Percentiles rank a stretch among this genome's conserved stretches.
Conservation (phyloP, 2,113 vertebrate genomes). For the Pachypanchax playfairii region DNA sequence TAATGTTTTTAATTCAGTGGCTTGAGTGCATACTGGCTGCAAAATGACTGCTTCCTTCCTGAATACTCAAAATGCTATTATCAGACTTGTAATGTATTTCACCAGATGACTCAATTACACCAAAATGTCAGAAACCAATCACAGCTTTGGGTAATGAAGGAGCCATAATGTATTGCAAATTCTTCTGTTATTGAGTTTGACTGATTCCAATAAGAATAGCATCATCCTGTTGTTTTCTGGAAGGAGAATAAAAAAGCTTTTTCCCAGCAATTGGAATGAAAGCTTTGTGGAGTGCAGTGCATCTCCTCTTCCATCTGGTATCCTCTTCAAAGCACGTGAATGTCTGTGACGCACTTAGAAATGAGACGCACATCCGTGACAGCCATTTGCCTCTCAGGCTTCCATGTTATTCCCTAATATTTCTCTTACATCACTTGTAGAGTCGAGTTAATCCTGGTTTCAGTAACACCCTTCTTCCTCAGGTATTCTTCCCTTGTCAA, state of each 20-base stretch:
- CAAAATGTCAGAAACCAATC: conserved; percentile 20
- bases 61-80: conserved; percentile 18
- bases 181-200: conserved; percentile 38
- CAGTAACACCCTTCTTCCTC: conserved; percentile 4
- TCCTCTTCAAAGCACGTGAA: conserved; percentile 54
- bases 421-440: conserved; percentile 20
- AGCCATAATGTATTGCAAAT: conserved; percentile 1
- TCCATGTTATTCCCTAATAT: conserved; percentile 37
- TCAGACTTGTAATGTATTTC: conserved; percentile 28
- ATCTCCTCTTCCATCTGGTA: conserved; percentile 45
- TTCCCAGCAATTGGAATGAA: conserved; percentile 15
- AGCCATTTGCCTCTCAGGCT: conserved; percentile 25
- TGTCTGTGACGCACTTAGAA: conserved; percentile 28
- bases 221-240: conserved; percentile 44
- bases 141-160: not conserved
- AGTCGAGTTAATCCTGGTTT: conserved; percentile 26
- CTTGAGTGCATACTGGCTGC: conserved; percentile 14
- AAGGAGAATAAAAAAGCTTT: not conserved
- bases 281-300: conserved; percentile 23
- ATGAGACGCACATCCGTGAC: conserved; percentile 29
- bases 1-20: conserved; percentile 15
- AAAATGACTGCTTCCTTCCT: conserved; percentile 10
- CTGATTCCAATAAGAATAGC: conserved; percentile 35
- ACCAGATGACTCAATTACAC: conserved; percentile 30
- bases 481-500: not conserved